Conservation (phyloP, 1,140 invertebrate genomes). For the Temnothorax nylanderi region DNA sequence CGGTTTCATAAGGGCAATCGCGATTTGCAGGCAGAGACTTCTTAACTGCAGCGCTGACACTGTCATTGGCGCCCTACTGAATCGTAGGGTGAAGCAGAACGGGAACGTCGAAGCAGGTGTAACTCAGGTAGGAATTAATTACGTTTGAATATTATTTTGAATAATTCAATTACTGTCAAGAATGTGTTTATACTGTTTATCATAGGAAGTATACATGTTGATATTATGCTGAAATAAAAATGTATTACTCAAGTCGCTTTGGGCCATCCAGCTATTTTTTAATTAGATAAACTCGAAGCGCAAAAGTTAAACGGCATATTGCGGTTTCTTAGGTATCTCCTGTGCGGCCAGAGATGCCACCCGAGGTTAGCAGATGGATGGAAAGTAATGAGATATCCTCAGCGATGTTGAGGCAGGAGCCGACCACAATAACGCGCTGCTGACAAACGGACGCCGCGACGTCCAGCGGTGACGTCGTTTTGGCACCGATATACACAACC, state of each 20-base stretch:
- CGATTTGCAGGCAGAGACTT: conserved; percentile 91
- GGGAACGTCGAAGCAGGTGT: conserved; percentile 79
- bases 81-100: conserved; percentile 81
- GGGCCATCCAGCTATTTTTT: background rate
- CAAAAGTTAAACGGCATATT: background rate
- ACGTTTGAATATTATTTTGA: background rate
- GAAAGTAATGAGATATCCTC: conserved; percentile 90
- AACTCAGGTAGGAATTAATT: conserved; percentile 77
- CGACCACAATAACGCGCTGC: conserved; percentile 70
- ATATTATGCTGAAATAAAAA: background rate
- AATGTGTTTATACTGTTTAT: background rate
- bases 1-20: conserved; percentile 93
- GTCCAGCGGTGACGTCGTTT: conserved; percentile 68
- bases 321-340: conserved; percentile 72
- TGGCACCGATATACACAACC: conserved; percentile 73
- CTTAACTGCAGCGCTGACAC: conserved; percentile 90
- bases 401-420: conserved; percentile 85
- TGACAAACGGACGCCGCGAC: conserved; percentile 79
- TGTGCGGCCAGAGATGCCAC: conserved; percentile 87
- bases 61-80: conserved; percentile 84
- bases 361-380: conserved; percentile 88
- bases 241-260: background rate
- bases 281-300: background rate
- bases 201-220: background rate
- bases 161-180: background rate